Evolutionary conservation across 1,140 invertebrate species (phyloP).

Genomic region (Ceratina australensis): DNA sequence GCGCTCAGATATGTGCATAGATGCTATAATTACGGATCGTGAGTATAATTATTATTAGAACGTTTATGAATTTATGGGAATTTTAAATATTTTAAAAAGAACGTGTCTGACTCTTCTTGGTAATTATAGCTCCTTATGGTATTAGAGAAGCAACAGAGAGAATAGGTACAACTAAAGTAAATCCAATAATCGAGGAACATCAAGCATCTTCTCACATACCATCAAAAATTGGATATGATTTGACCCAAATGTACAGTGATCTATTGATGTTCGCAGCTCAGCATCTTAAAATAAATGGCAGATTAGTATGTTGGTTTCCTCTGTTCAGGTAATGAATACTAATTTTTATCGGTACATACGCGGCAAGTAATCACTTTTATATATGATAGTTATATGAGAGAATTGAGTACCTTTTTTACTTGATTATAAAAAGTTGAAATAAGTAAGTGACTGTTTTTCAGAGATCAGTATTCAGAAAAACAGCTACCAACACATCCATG

Average conservation of each 20-base stretch:
- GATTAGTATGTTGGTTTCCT: constrained; percentile 96
- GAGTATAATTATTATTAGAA: constrained; percentile 77
- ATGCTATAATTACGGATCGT: constrained; percentile 97
- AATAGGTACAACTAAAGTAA: constrained; percentile 85
- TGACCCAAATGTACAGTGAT: constrained; percentile 90
- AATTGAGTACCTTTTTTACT: too few relatives aligned
- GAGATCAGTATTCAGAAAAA: constrained; percentile 87
- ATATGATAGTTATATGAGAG: too few relatives aligned
- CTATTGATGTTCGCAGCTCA: constrained; percentile 89
- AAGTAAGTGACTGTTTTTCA: constrained; percentile 66
- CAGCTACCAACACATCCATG: constrained; percentile 90
- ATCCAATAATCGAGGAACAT: constrained; percentile 83
- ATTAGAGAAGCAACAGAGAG: constrained; percentile 94
- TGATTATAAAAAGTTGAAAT: too few relatives aligned
- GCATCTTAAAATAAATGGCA: constrained; percentile 87
- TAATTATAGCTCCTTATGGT: constrained; percentile 93
- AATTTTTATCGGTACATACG: background rate
- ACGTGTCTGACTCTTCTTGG: background rate
- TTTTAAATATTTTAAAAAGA: too few relatives aligned
- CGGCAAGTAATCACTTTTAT: too few relatives aligned
- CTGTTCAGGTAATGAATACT: constrained; percentile 84
- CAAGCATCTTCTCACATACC: constrained; percentile 86
- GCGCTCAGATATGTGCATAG: constrained; percentile 85
- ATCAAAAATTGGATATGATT: constrained; percentile 91
- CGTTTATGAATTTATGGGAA: background rate